Conservation (phyloP, 2,888 invertebrate genomes). For the Cerastis leucographa region DNA sequence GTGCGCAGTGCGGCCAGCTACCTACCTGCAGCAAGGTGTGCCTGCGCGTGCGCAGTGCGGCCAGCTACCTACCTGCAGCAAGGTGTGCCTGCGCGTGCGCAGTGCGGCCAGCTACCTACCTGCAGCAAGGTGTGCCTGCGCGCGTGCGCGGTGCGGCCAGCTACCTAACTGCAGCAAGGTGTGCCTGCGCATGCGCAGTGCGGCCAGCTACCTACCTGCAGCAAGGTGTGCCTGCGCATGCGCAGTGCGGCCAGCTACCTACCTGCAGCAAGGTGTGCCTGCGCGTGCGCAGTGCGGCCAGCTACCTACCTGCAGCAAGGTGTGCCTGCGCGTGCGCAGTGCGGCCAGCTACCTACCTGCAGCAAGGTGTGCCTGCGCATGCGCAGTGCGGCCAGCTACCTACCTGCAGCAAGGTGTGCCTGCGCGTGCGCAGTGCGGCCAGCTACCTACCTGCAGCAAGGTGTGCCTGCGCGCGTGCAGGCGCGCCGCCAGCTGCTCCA, state of each 20-base stretch:
- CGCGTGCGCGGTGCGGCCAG: conserved; percentile 95
- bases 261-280: conserved; percentile 96
- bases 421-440: conserved; percentile 94
- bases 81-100: conserved; percentile 95
- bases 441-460: conserved; percentile 96
- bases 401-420: conserved; percentile 97
- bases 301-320: too few species aligned
- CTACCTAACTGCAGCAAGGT: too few species aligned
- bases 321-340: conserved; percentile 95
- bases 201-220: too few species aligned
- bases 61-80: too few species aligned
- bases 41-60: conserved; percentile 95
- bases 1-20: conserved; percentile 95
- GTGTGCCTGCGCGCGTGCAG: conserved; percentile 96
- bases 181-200: conserved; percentile 95
- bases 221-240: conserved; percentile 95
- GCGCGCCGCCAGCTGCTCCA: conserved; percentile 95
- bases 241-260: conserved; percentile 96
- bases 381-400: conserved; percentile 95
- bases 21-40: too few species aligned
- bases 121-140: conserved; percentile 96
- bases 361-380: conserved; percentile 96
- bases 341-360: conserved; percentile 96
- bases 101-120: conserved; percentile 96
- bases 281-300: conserved; percentile 95